Conservation (phyloP, 2,797 vertebrate genomes). For the Sciurus carolinensis region DNA sequence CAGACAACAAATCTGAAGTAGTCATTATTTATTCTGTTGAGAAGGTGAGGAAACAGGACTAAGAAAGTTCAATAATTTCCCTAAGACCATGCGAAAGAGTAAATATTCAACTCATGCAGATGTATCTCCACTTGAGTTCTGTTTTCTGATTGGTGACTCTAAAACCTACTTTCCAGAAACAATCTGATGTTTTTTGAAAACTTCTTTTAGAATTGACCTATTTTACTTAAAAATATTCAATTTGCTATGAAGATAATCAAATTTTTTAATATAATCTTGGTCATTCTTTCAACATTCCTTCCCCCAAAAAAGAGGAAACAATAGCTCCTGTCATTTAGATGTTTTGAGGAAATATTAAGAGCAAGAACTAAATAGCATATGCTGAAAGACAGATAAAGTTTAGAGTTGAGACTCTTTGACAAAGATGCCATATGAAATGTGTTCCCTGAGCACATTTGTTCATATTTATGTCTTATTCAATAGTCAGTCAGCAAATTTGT, state of each 20-base stretch:
- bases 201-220: not conserved
- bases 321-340: slow-evolving; percentile 43
- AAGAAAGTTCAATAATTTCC: not conserved
- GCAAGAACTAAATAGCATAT: slow-evolving; percentile 61
- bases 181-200: slow-evolving; percentile 30
- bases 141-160: not conserved
- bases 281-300: slow-evolving; percentile 34
- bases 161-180: slow-evolving; percentile 23
- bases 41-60: not conserved
- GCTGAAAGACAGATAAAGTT: slow-evolving; percentile 10
- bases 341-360: slow-evolving; percentile 62
- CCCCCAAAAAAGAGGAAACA: not conserved
- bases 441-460: not conserved
- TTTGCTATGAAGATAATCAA: slow-evolving; percentile 34
- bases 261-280: slow-evolving; percentile 26
- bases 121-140: not conserved
- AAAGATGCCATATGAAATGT: not conserved
- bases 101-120: not conserved
- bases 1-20: not conserved
- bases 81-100: not conserved
- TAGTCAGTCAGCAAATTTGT: not conserved
- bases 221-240: slow-evolving; percentile 30
- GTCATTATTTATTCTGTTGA: not conserved
- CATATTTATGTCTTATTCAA: not conserved
- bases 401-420: slow-evolving; percentile 6